Conservation (phyloP, 1,140 invertebrate species). For the Leptinotarsa defecta region DNA sequence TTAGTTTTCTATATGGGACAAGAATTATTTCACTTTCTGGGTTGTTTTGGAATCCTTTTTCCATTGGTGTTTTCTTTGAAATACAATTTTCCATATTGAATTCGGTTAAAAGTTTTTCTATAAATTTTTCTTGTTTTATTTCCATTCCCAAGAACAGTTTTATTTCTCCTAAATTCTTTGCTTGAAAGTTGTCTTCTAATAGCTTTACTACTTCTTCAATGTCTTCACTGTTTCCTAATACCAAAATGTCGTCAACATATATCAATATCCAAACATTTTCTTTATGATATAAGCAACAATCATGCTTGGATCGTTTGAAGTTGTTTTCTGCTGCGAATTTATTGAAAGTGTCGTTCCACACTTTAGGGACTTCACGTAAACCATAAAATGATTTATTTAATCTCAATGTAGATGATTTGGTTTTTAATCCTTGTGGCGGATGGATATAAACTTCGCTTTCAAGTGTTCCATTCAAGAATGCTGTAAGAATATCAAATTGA, state of each 20-base stretch:
- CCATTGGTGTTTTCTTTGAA: slow-evolving; percentile 4
- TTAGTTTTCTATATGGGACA: slow-evolving; percentile 10
- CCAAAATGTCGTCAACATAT: slow-evolving; percentile 19
- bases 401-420: slow-evolving; percentile 18
- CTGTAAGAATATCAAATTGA: no score
- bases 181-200: slow-evolving; percentile 21
- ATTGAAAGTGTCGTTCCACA: slow-evolving; percentile 29
- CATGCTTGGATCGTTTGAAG: slow-evolving; percentile 14
- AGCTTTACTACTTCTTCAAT: not conserved
- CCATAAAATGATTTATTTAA: slow-evolving; percentile 22
- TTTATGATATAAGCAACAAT: slow-evolving; percentile 6
- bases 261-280: not conserved
- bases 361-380: slow-evolving; percentile 7
- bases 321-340: slow-evolving; percentile 23
- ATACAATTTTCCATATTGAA: slow-evolving; percentile 20
- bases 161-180: slow-evolving; percentile 25
- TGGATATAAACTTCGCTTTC: no score
- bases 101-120: not conserved
- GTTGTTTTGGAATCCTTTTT: slow-evolving; percentile 15
- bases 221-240: slow-evolving; percentile 14
- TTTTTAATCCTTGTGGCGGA: not conserved
- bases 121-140: slow-evolving; percentile 19
- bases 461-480: no score
- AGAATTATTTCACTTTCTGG: not conserved
- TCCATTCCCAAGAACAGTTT: slow-evolving; percentile 24